These are phyloP conservation scores for Helostoma temminkii DNA, from an alignment of 2,797 vertebrate genomes.

Conservation along the genomic window DNA sequence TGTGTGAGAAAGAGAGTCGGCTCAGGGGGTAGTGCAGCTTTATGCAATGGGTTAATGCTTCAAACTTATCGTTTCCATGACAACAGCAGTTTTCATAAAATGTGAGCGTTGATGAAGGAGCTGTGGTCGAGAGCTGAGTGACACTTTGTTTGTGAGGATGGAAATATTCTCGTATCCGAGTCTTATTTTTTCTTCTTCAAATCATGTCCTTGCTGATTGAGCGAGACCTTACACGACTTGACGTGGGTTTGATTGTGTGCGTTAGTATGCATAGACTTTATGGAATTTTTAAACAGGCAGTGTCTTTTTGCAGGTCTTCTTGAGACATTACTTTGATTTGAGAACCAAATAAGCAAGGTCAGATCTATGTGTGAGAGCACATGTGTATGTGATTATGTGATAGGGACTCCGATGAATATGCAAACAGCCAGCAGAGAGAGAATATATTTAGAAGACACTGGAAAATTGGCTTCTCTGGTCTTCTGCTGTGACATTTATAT, in stretches of 20 bases:
- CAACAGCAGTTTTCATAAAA: conserved; percentile 43
- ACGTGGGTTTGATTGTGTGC: conserved; percentile 2
- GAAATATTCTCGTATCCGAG: conserved; percentile 10
- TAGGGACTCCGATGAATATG: conserved; percentile 16
- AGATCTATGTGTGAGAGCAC: background rate
- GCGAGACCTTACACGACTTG: conserved; percentile 9
- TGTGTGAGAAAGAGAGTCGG: background rate
- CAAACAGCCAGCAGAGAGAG: background rate
- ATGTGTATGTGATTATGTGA: conserved; percentile 11
- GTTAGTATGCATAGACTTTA: conserved; percentile 14
- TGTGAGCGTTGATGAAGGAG: conserved; percentile 41
- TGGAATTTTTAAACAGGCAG: conserved; percentile 7
- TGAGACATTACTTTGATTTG: conserved; percentile 21
- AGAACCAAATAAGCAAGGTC: conserved; percentile 24
- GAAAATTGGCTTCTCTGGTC: conserved; percentile 5
- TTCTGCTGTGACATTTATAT: conserved; percentile 23
- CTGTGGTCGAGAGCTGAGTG: conserved; percentile 23
- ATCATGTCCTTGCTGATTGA: conserved; percentile 32
- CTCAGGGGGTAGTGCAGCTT: conserved; percentile 8
- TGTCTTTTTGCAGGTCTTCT: background rate
- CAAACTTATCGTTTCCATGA: conserved; percentile 70
- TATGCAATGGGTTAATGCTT: conserved; percentile 57
- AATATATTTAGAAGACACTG: background rate
- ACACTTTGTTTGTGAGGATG: conserved; percentile 34
- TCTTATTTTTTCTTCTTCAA: background rate